Evolutionary conservation across 2,797 vertebrate genomes (phyloP), one percentile per base, ranked within the genome.

Genomic region (Naso thynnoides): DNA sequence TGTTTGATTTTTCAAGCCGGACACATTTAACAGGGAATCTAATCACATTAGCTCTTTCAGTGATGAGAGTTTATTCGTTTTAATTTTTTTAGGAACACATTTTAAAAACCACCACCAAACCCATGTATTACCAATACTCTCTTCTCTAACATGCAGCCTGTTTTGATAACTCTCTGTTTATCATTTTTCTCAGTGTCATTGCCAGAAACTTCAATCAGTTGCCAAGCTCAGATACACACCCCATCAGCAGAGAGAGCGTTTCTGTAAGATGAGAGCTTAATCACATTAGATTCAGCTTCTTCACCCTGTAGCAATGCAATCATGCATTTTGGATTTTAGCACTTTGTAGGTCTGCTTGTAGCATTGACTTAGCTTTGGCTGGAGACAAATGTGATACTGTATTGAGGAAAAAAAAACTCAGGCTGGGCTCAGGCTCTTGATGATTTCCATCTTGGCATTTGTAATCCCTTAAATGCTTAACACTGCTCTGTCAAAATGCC

Each of bases 271-370:
- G 44, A 53, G 39, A 50, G 62, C 68, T 53, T 50, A 82, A 87
- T 87, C 63, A 36, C 72, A 66, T 86, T 76, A 76, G 66, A 64
- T 70, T n/a, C 77, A 73, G 66, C 62, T 63, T 79, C 38, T 41
- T 77, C 31, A 7, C 53, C 49, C 50, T 66, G 52, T 11, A 59
- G 57, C 0, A 27, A 77, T 69, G 59, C 24, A 47, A 73, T 81
- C 73, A 84, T 19, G 45, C 63, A 53, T 3, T 33, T 63, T 0
- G 16, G 38, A 31, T 64, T 78, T 64, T 53, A 57, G 63, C 76
- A 79, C 54, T 70, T 70, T 73, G 36, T 18, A 63, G 58, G 42
- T 62, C 67, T 44, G 56, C 69, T 48, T n/a, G 44, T 49, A 52
- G 48, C 18, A 0, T 47, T 60, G 39, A 58, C 73, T 73, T 73